Evolutionary conservation across 2,113 vertebrate species (phyloP), one percentile per base, ranked within the genome.

Genomic region (Emydocephalus ijimae): DNA sequence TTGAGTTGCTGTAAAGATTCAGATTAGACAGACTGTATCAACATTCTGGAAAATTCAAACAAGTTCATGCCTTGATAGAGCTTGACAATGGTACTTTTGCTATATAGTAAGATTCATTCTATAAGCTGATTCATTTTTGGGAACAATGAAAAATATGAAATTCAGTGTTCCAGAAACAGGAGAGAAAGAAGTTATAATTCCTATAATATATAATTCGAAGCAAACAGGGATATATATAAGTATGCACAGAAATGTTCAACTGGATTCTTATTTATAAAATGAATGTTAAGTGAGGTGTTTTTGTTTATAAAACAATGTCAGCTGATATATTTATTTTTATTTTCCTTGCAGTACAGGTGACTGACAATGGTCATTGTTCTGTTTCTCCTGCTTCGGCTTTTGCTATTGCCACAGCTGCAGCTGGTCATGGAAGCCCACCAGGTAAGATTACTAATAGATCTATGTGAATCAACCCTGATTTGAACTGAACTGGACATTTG

Each of bases 351-450:
- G 99, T 97, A 94, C 99, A 99, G 96, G 97, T 97, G n/a, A 96
- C 98, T 50, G 99, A 99, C 95, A 99, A 97, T 95, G 97, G 98
- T 54, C 98, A 98, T 96, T 99, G 98, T 94, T 98, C 99, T 0
- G 98, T 99, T 93, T 99, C 99, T 20, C 99, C 99, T 86, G 99
- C 99, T 54, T 99, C 99, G 92, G 99, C 99, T 5, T 99, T 99
- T 92, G 99, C 99, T 55, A 99, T 99, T 48, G 99, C 99, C 94
- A 99, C 99, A 5, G 99, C 99, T 59, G 99, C 98, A 93, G 99
- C 99, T 4, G 99, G 99, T 90, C 99, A 99, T 0, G 98, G 98
- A 90, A 98, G 98, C 93, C 98, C 99, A 0, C 98, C 99, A 97
- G 99, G 99, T 99, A 96, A 97, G 45, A 26, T 93, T 29, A 24